phyloP scores from a whole-genome alignment of 2,888 invertebrate species.

The Cerceris ruficornis region DNA sequence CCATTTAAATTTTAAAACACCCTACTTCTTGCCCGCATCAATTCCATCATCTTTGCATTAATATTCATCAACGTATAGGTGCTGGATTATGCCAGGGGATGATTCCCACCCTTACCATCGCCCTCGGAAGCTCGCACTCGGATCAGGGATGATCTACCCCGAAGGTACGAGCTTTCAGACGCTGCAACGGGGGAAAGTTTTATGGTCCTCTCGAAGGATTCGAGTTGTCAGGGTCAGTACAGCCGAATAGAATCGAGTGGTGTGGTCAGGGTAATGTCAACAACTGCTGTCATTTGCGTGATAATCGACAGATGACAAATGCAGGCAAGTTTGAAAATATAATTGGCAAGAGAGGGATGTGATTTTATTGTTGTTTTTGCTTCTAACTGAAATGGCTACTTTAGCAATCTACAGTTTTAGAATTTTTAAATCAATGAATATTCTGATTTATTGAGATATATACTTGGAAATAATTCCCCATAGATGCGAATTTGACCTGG shows the following conservation, averaged over 20 bases:
- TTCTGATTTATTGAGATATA: no score
- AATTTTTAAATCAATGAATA: no score
- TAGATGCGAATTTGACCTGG: no score
- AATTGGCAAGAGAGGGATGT: not conserved
- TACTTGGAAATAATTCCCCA: no score
- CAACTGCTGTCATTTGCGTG: constrained; percentile 31
- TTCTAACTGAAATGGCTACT: no score
- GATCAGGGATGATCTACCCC: not conserved
- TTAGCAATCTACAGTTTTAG: no score
- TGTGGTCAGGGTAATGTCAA: constrained; percentile 25
- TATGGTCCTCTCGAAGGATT: not conserved
- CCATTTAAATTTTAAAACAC: not conserved
- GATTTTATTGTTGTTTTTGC: no score
- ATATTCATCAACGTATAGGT: not conserved
- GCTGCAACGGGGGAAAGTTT: not conserved
- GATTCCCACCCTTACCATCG: not conserved
- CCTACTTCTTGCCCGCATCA: not conserved
- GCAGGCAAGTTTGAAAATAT: no score
- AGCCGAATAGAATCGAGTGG: constrained; percentile 9
- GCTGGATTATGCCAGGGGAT: not conserved
- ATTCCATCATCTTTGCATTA: not conserved
- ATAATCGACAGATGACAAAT: not conserved
- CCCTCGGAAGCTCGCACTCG: not conserved
- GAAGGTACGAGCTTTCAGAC: not conserved
- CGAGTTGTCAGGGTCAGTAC: constrained; percentile 22